Evolutionary conservation across 2,888 invertebrate genomes (phyloP).

Genomic region (Torymus texanus): DNA sequence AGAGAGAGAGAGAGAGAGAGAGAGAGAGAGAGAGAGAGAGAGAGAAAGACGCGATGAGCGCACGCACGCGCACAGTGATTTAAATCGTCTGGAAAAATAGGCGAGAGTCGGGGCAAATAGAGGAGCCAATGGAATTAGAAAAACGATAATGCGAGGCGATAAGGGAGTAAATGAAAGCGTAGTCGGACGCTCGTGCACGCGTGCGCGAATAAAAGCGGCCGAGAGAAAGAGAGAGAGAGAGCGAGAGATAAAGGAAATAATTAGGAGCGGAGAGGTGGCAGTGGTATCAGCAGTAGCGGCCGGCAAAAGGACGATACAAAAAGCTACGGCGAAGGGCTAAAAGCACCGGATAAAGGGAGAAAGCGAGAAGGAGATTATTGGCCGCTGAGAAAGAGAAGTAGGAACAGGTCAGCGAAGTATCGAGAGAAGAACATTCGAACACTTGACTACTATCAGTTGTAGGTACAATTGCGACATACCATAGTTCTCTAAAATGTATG

Average conservation of each 20-base stretch:
- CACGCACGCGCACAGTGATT: too few species aligned
- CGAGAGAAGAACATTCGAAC: too few species aligned
- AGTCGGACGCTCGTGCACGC: neutral
- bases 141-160: conserved; percentile 41
- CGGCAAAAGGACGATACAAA: conserved; percentile 17
- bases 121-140: conserved; percentile 28
- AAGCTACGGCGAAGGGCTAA: neutral
- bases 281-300: neutral
- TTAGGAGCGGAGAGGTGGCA: conserved; percentile 26
- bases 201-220: conserved; percentile 9
- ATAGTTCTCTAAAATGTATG: too few species aligned
- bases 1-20: too few species aligned
- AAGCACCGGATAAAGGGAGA: conserved; percentile 21
- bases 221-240: neutral
- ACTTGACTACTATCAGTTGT: too few species aligned
- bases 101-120: neutral
- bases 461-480: too few species aligned
- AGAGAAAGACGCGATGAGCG: too few species aligned
- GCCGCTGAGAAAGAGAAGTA: neutral
- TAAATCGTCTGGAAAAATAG: neutral
- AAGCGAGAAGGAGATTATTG: neutral
- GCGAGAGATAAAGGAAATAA: conserved; percentile 48
- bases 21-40: too few species aligned
- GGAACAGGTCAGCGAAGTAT: neutral
- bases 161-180: conserved; percentile 40